These are phyloP conservation scores for Neosilurus mollespiculum DNA, from an alignment of 2,797 vertebrate species.

Conservation along the genomic window DNA sequence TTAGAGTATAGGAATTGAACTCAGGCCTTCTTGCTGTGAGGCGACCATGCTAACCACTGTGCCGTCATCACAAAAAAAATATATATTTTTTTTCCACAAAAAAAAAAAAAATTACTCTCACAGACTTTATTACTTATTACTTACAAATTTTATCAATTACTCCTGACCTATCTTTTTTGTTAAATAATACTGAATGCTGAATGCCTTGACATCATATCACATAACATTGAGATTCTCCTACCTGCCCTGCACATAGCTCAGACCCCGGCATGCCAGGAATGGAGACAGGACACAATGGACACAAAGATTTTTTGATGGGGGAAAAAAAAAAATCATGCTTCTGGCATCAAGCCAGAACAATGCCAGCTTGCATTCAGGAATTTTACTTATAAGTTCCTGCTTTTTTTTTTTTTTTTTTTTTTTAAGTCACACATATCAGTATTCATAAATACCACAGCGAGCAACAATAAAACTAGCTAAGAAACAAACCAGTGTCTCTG, in stretches of 20 bases:
- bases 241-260: conserved; percentile 36
- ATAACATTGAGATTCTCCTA: conserved; percentile 41
- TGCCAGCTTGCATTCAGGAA: neutral
- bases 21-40: too few relatives aligned
- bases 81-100: too few relatives aligned
- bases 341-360: conserved; percentile 12
- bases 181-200: conserved; percentile 17
- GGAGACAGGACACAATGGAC: conserved; percentile 42
- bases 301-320: neutral
- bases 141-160: neutral
- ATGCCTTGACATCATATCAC: conserved; percentile 31
- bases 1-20: too few relatives aligned
- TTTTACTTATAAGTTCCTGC: conserved; percentile 15
- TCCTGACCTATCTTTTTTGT: conserved; percentile 12
- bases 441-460: conserved; percentile 1
- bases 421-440: neutral
- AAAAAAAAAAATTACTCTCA: too few relatives aligned
- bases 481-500: conserved; percentile 16
- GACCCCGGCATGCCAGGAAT: conserved; percentile 44
- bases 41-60: too few relatives aligned
- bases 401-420: neutral
- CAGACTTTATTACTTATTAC: too few relatives aligned
- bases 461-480: conserved; percentile 36
- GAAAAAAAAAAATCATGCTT: neutral
- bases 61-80: too few relatives aligned